phyloP scores from a whole-genome alignment of 2,113 vertebrate genomes.

The Forbesichthys papilliferus region DNA sequence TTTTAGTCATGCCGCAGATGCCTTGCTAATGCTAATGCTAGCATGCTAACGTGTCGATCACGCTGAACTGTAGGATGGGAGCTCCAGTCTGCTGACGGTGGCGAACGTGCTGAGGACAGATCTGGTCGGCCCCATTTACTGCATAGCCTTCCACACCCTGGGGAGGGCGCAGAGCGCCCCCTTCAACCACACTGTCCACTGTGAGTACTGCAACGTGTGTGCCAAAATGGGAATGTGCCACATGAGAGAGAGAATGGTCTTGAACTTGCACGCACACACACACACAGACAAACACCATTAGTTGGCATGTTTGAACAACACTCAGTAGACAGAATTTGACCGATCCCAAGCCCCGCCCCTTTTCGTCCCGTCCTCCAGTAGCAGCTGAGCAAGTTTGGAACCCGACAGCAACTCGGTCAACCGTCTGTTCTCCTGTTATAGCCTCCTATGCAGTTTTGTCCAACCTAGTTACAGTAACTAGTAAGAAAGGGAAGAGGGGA shows the following conservation, averaged over 20 bases:
- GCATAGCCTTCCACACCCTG: conserved; percentile 51
- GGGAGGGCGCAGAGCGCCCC: conserved; percentile 34
- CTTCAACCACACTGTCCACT: conserved; percentile 65
- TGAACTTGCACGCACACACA: not conserved
- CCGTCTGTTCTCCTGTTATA: no score
- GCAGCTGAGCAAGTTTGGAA: no score
- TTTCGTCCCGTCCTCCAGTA: no score
- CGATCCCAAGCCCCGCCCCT: no score
- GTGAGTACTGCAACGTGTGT: conserved; percentile 56
- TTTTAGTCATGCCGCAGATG: not conserved
- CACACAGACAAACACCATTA: not conserved
- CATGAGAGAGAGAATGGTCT: not conserved
- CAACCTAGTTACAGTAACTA: no score
- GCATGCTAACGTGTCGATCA: not conserved
- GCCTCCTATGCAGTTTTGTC: no score
- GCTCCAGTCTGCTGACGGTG: conserved; percentile 48
- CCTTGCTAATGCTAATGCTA: not conserved
- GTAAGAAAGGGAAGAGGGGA: no score
- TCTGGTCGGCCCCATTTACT: conserved; percentile 56
- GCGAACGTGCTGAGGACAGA: conserved; percentile 43
- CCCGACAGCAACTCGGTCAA: no score
- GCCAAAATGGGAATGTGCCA: no score
- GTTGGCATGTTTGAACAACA: no score
- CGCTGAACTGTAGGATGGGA: not conserved
- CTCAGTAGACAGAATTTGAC: no score